phyloP scores from a whole-genome alignment of 2,113 vertebrate species.

The Nesogale talazaci region DNA sequence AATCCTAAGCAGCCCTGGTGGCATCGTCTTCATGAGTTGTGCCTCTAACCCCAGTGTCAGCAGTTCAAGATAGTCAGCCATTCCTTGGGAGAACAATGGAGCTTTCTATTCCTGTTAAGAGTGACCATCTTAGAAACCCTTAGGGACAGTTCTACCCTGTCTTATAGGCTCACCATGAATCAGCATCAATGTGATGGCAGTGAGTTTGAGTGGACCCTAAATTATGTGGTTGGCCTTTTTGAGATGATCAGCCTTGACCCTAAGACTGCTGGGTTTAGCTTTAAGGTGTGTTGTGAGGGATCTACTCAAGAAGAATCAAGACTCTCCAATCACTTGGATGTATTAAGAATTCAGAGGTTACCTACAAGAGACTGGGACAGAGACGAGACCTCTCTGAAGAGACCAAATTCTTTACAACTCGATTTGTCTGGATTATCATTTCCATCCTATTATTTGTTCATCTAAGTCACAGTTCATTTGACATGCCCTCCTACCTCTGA shows the following conservation, averaged over 20 bases:
- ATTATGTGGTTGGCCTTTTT: neutral
- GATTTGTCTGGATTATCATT: neutral
- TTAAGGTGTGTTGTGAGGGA: neutral
- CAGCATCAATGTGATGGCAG: too few species aligned
- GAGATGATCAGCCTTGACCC: neutral
- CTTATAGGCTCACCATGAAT: too few species aligned
- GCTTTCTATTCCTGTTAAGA: too few species aligned
- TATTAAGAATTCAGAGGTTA: neutral
- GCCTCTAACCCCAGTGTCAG: too few species aligned
- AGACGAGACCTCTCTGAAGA: neutral
- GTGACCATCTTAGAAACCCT: too few species aligned
- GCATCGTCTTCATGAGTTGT: too few species aligned
- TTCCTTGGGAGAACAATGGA: too few species aligned
- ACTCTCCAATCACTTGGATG: neutral
- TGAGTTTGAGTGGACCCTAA: too few species aligned
- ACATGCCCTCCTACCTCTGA: neutral
- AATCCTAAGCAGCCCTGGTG: too few species aligned
- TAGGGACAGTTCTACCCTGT: too few species aligned
- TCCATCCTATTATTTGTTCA: neutral
- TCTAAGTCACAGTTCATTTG: neutral
- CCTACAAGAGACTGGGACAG: neutral
- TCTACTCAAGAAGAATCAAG: neutral
- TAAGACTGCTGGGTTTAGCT: neutral
- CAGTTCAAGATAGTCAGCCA: too few species aligned
- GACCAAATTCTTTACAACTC: neutral